phyloP scores from a whole-genome alignment of 2,888 invertebrate species.

The Troilus luridus region DNA sequence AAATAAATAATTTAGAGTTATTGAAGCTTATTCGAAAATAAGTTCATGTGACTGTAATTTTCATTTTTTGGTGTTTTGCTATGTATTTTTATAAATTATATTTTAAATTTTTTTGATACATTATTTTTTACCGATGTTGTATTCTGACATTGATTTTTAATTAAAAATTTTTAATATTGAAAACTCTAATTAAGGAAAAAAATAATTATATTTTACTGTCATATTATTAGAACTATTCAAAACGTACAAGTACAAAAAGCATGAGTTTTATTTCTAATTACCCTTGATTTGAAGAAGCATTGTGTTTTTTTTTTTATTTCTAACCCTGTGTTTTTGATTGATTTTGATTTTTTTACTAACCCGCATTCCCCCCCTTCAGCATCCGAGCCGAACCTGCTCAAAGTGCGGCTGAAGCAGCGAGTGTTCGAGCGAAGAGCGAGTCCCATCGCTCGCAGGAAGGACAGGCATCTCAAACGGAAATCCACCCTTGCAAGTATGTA shows the following conservation, averaged over 20 bases:
- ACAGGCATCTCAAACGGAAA: conserved; percentile 83
- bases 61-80: conserved; percentile 31
- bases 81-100: not conserved
- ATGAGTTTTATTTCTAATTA: not conserved
- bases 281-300: conserved; percentile 12
- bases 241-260: not conserved
- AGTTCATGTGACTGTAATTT: conserved; percentile 49
- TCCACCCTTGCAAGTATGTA: conserved; percentile 70
- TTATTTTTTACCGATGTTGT: not conserved
- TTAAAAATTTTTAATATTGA: not conserved
- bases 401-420: conserved; percentile 93
- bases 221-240: not conserved
- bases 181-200: not conserved
- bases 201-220: not conserved
- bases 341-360: conserved; percentile 58
- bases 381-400: conserved; percentile 96
- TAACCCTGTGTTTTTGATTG: conserved; percentile 56
- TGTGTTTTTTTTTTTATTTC: conserved; percentile 51
- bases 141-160: not conserved
- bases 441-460: conserved; percentile 87
- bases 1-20: not conserved
- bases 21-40: conserved; percentile 12
- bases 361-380: conserved; percentile 74
- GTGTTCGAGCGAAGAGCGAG: conserved; percentile 95
- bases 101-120: not conserved